A percentile compares a stretch with the other conserved stretches of the same genome.
phyloP scores from a whole-genome alignment of 1,140 invertebrate genomes.

The Bicyclus anynana region DNA sequence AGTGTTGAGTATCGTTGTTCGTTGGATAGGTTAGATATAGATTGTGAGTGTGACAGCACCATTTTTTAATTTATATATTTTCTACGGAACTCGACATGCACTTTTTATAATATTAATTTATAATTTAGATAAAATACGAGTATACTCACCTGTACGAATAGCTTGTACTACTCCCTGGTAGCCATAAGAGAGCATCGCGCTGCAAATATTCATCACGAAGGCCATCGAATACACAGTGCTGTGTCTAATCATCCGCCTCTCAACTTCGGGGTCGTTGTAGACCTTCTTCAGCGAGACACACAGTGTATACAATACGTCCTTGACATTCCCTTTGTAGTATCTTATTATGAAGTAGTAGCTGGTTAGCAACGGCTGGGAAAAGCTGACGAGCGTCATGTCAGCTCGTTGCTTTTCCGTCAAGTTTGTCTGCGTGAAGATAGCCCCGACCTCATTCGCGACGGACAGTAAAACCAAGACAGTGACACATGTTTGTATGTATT shows the following conservation, averaged over 20 bases:
- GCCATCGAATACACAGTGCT: constrained; percentile 23
- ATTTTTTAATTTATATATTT: no score
- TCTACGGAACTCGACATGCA: no score
- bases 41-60: no score
- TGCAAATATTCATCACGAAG: constrained; percentile 10
- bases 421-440: constrained; percentile 28
- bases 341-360: constrained; percentile 15
- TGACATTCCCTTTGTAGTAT: constrained; percentile 22
- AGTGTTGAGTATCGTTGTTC: no score
- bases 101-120: no score
- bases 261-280: constrained; percentile 33
- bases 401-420: constrained; percentile 31
- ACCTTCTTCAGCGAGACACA: constrained; percentile 30
- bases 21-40: no score
- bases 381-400: constrained; percentile 23
- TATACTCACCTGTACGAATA: constrained; percentile 18
- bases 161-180: constrained; percentile 24
- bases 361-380: constrained; percentile 28
- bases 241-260: constrained; percentile 33
- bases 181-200: constrained; percentile 33
- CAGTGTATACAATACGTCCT: constrained; percentile 25
- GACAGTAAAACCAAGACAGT: constrained; percentile 15
- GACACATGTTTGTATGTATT: constrained; percentile 12
- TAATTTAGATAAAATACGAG: no score
- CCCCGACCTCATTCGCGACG: constrained; percentile 19